Base-by-base conservation (phyloP, 2,113 vertebrate genomes). In the Tiliqua scincoides region DNA sequence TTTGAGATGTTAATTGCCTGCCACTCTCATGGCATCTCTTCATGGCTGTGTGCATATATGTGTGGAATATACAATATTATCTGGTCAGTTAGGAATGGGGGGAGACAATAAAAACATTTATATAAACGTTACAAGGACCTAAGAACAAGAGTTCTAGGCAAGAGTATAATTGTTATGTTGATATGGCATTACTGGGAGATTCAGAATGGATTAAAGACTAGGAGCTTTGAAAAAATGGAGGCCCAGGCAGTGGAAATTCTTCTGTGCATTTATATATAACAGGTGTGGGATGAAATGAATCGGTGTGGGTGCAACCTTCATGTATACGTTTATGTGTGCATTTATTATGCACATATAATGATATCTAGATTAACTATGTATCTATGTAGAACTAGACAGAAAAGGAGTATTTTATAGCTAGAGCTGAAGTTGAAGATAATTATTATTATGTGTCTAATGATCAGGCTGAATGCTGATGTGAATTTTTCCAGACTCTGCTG, bases 401-500 rank as follows among this genome's bases (percentile, higher is more conserved):
- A 86, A 62, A 80, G 32, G 25, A 17, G 25, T 37, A 21, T 14
- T 80, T 86, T 62, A 73, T 74, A 73, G 59, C n/a, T 80, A 59
- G 40, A 30, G n/a, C 54, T n/a, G 32, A 40, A 61, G 43, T 48
- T 48, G 43, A 48, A 48, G 43, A 8, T 48, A 23, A 43, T 85
- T 79, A 76, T 86, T 79, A 30, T 67, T 86, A 30, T 76, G 73
- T 80, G 40, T 63, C 77, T 37, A 81, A 86, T 43, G 40, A 65
- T 68, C 71, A 81, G 70, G 2, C 70, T 65, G 70, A 43, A 74
- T 74, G 70, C 59, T 74, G 70, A 74, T 81, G 32, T 65, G 85
- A 67, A 81, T 37, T 20, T 81, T 86, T 74, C 78, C 85, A 86
- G 68, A 73, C 35, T 83, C 37, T 81, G 25, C 81, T 86, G 85